Conservation (phyloP, 2,888 invertebrate species). For the Ectobius pallidus region DNA sequence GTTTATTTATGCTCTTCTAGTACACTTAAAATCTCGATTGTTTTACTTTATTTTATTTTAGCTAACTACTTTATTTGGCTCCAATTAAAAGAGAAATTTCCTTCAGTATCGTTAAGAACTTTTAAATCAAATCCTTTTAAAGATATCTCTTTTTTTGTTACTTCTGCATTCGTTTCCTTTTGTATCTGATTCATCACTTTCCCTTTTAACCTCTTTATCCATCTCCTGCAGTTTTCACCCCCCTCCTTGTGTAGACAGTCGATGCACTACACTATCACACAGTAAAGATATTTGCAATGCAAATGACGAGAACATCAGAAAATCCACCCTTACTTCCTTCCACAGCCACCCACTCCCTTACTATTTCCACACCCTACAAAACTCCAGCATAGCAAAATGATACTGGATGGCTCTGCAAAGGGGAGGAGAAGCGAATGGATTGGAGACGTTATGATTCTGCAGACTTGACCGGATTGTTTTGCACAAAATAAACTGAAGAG, state of each 20-base stretch:
- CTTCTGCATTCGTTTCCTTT: background rate
- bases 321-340: conserved; percentile 37
- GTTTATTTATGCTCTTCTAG: too few species aligned
- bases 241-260: conserved; percentile 17
- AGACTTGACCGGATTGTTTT: conserved; percentile 7
- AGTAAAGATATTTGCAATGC: conserved; percentile 37
- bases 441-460: background rate
- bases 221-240: conserved; percentile 14
- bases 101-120: too few species aligned
- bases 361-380: conserved; percentile 15
- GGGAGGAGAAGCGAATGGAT: background rate
- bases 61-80: too few species aligned
- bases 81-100: too few species aligned
- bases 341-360: conserved; percentile 18
- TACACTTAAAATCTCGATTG: too few species aligned
- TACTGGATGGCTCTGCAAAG: background rate
- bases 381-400: conserved; percentile 24
- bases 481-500: conserved; percentile 20
- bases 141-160: too few species aligned
- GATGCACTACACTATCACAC: conserved; percentile 34
- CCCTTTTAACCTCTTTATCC: conserved; percentile 27
- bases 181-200: conserved; percentile 21
- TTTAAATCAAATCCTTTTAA: too few species aligned
- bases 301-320: conserved; percentile 37
- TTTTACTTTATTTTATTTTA: too few species aligned